Base-by-base conservation (phyloP, 2,888 invertebrate genomes). In the Dicranocentrus wangi region DNA sequence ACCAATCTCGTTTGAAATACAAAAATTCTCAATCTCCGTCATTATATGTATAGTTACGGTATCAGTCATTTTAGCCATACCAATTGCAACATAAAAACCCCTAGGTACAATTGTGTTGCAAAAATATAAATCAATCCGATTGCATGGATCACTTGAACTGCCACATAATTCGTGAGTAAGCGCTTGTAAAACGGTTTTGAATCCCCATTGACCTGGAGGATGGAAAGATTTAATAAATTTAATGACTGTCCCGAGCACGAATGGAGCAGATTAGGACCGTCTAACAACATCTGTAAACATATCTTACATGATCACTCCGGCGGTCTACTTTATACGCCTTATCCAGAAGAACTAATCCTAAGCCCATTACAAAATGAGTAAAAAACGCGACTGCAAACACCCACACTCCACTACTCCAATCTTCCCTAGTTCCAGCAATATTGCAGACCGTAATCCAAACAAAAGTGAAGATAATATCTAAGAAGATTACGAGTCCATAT, bases 121-220 rank as follows among this genome's bases (percentile, higher is more conserved):
- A 69, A 73, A 21, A 80, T 80, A 61, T 80, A 80, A 58, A 80
- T 73, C 68, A 80, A 58, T 32, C 80, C 80, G 61, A 80, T 68
- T 65, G 70, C 80, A 69, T 80, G 80, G 69, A 80, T 73, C 51
- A 80, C 73, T 61, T 80, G 80, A 32, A 80, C 73, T 80, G 80
- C 69, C 60, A 73, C 73, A 63, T 80, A 80, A 80, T 80, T 80
- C 73, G 80, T 72, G 58, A 79, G 72, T 60, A 80, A 73, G 80
- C 80, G 71, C 63, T 73, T 68, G 23, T 53, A 79, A n/a, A 71
- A 72, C 51, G 79, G 79, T 60, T 79, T 71, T 8, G 66, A 61
- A 60, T 71, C 72, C 47, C 55, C 71, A 65, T 70, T 42, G 32
- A 42, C 17, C 78, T 78, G 32, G 2, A 68, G 1, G 66, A 27